Evolutionary conservation across 2,888 invertebrate species (phyloP).

Genomic region (Hirtodrosophila trivittata): DNA sequence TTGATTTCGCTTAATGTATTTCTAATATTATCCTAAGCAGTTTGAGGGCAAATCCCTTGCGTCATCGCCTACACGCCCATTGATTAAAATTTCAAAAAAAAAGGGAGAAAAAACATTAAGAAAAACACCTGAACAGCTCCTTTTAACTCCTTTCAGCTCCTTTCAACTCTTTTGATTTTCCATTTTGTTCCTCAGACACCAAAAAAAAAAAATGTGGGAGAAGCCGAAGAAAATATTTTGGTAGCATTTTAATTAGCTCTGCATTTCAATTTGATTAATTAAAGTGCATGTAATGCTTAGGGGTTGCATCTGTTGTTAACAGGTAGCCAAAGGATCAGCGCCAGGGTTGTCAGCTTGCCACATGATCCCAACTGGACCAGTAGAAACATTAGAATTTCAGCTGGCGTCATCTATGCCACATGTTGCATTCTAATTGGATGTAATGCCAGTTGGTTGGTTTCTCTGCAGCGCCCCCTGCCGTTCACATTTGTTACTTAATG

Average conservation of each 20-base stretch:
- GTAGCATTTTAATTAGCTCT: slow-evolving; percentile 75
- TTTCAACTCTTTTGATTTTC: slow-evolving; percentile 6
- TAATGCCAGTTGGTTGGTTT: not conserved
- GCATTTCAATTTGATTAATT: slow-evolving; percentile 65
- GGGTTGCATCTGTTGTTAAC: slow-evolving; percentile 21
- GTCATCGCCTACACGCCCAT: slow-evolving; percentile 81
- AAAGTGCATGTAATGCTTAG: slow-evolving; percentile 65
- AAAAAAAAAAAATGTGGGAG: slow-evolving; percentile 9
- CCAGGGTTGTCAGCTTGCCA: slow-evolving; percentile 36
- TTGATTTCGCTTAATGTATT: slow-evolving; percentile 63
- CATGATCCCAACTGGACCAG: too few species aligned
- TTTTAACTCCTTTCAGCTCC: slow-evolving; percentile 34
- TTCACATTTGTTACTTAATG: not conserved
- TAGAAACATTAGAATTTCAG: too few species aligned
- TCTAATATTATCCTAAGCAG: slow-evolving; percentile 68
- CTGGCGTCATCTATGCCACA: slow-evolving; percentile 52
- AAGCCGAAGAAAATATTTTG: slow-evolving; percentile 55
- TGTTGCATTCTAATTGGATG: slow-evolving; percentile 37
- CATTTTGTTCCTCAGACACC: slow-evolving; percentile 37
- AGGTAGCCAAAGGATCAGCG: slow-evolving; percentile 18
- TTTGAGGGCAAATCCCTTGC: slow-evolving; percentile 59
- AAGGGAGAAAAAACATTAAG: not conserved
- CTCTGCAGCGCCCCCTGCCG: slow-evolving; percentile 51
- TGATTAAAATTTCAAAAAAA: slow-evolving; percentile 9
- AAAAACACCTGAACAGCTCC: not conserved